Percentiles rank a stretch among this genome's conserved stretches.
phyloP scores from a whole-genome alignment of 1,140 invertebrate genomes.

The Mylabris phalerata region DNA sequence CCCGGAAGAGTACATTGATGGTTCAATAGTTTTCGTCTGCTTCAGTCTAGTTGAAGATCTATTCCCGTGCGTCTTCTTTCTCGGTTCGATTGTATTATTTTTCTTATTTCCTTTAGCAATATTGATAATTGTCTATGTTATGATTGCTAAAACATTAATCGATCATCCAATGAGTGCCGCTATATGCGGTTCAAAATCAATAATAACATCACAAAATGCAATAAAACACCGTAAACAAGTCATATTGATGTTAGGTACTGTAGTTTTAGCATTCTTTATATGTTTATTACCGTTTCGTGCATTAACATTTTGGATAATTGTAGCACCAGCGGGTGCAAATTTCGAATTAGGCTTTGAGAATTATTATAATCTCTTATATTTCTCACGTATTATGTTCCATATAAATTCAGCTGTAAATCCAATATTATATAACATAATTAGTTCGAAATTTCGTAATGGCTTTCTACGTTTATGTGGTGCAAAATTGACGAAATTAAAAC shows the following conservation, averaged over 20 bases:
- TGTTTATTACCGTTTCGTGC: conserved; percentile 82
- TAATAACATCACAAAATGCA: conserved; percentile 44
- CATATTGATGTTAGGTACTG: conserved; percentile 84
- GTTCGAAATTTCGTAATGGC: conserved; percentile 82
- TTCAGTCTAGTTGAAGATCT: conserved; percentile 62
- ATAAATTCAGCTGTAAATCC: conserved; percentile 87
- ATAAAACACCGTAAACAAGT: conserved; percentile 65
- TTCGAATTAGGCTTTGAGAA: conserved; percentile 62
- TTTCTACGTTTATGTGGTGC: conserved; percentile 57
- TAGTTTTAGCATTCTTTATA: conserved; percentile 85
- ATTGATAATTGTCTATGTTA: conserved; percentile 71
- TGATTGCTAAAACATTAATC: conserved; percentile 78
- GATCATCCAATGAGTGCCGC: conserved; percentile 54
- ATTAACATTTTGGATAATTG: conserved; percentile 77
- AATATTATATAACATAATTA: conserved; percentile 84
- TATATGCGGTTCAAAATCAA: conserved; percentile 29
- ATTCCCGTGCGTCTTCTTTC: conserved; percentile 71
- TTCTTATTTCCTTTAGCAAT: conserved; percentile 77
- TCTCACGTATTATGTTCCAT: conserved; percentile 80
- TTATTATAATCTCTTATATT: conserved; percentile 80
- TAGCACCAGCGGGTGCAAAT: conserved; percentile 57
- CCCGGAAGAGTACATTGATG: conserved; percentile 61
- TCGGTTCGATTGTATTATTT: conserved; percentile 70
- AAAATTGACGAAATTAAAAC: conserved; percentile 21
- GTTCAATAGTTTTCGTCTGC: conserved; percentile 64